Base-by-base conservation (phyloP, 2,797 vertebrate genomes). In the Hydrolagus colliei region DNA sequence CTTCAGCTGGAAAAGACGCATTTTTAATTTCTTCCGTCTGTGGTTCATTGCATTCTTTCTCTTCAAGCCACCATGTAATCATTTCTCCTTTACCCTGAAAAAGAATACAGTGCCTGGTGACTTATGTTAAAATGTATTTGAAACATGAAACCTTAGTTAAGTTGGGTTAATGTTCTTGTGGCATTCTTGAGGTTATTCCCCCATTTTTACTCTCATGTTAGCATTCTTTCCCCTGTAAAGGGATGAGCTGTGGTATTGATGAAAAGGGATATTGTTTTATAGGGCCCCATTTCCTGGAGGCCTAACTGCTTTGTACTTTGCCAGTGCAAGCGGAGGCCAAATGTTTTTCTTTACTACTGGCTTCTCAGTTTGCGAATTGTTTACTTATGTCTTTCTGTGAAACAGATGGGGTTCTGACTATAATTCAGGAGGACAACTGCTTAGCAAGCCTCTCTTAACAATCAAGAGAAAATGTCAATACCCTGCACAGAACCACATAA, bases 11-110 rank as follows among this genome's bases (percentile, higher is more conserved):
- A 74, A 82, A 87, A 87, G 86, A 71, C 61, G 73, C 77, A 86
- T 86, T 68, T 65, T 35, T 73, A 67, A 12, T 2, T 78, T 75
- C 22, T 12, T 10, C 88, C 87, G 88, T 73, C 41, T 0, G 0
- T 77, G 16, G 65, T 86, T 89, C 32, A 71, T 41, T 32, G 12
- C 84, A 52, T 16, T 86, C 90, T 88, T 93, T 94, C 71, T 92
- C 90, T 67, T 95, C 92, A 9, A 95, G 92, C 94, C 93, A 95
- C 93, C 93, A 94, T 62, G 94, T 94, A 65, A 89, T 94, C 94
- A 95, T 94, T n/a, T 93, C 92, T 32, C 93, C 93, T 90, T 95
- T 95, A 10, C 93, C 94, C 94, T 94, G 88, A n/a, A 12, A 32
- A 35, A 18, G 32, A 84, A 1, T n/a, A 84, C 0, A 84, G 16